Percentiles rank a stretch among this genome's conserved stretches.
These are phyloP conservation scores for Petromus typicus DNA, from an alignment of 2,113 vertebrate species.

Conservation along the genomic window DNA sequence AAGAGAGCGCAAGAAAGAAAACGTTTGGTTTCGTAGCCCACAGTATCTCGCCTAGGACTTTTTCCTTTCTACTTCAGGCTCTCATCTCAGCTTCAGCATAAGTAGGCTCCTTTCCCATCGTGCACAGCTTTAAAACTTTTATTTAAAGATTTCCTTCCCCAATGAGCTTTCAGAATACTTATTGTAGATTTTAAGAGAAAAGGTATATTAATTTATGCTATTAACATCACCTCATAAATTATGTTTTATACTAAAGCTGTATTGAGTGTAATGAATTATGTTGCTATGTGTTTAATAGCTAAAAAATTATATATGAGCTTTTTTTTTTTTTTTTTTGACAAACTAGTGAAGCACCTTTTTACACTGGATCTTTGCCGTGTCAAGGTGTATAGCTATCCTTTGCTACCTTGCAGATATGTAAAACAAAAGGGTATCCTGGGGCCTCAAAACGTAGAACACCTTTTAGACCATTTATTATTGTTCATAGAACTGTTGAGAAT, in stretches of 20 bases:
- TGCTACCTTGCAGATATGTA: conserved; percentile 92
- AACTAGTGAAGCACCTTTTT: conserved; percentile 91
- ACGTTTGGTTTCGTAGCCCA: conserved; percentile 81
- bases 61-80: conserved; percentile 84
- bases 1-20: conserved; percentile 86
- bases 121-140: conserved; percentile 91
- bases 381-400: conserved; percentile 91
- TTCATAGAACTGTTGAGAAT: conserved; percentile 85
- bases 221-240: conserved; percentile 94
- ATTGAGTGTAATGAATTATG: conserved; percentile 93
- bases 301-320: conserved; percentile 92
- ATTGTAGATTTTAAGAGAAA: conserved; percentile 93
- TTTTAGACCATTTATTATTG: conserved; percentile 86
- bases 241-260: conserved; percentile 94
- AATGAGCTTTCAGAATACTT: conserved; percentile 90
- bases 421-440: conserved; percentile 88
- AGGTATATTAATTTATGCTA: conserved; percentile 94
- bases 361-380: conserved; percentile 92
- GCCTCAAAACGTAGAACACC: conserved; percentile 87
- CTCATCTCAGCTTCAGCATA: conserved; percentile 86
- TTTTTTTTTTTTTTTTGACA: conserved; percentile 85
- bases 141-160: conserved; percentile 89
- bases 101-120: conserved; percentile 84
- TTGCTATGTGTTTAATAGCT: conserved; percentile 93
- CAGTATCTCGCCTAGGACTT: conserved; percentile 76